Conservation (phyloP, 2,797 vertebrate species). For the Ateles fusciceps region DNA sequence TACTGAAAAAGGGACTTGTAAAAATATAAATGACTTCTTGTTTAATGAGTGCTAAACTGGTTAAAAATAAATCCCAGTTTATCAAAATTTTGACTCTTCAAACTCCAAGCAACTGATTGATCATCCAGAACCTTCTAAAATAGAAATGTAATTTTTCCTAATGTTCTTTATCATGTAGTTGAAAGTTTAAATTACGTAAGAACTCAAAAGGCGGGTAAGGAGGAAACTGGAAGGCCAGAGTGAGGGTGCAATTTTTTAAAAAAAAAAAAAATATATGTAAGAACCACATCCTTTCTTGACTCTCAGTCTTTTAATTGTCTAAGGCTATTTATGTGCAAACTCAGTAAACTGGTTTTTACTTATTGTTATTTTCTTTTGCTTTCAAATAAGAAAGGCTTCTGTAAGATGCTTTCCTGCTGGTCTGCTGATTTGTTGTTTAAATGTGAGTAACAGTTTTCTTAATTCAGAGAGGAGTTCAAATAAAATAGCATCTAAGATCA, state of each 20-base stretch:
- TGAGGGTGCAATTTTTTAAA: not conserved
- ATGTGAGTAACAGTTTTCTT: not conserved
- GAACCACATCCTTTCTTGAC: not conserved
- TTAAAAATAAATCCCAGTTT: not conserved
- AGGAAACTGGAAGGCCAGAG: not conserved
- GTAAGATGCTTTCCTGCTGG: not conserved
- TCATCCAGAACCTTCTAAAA: not conserved
- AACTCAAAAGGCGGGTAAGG: not conserved
- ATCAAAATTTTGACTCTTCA: constrained; percentile 24
- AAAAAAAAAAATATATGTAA: not conserved
- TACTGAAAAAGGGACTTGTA: not conserved
- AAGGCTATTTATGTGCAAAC: not conserved
- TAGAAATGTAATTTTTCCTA: not conserved
- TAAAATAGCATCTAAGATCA: not conserved
- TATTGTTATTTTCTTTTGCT: constrained; percentile 26
- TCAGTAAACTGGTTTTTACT: not conserved
- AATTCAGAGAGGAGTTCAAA: constrained; percentile 10
- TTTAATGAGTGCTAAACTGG: not conserved
- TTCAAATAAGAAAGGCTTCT: not conserved
- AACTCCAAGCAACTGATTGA: not conserved
- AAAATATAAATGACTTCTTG: not conserved
- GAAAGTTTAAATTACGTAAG: not conserved
- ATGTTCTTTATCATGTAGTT: not conserved
- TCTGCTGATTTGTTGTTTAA: not conserved
- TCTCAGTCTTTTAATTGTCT: constrained; percentile 24